Evolutionary conservation across 2,797 vertebrate genomes (phyloP).

Genomic region (Propithecus deckenii): DNA sequence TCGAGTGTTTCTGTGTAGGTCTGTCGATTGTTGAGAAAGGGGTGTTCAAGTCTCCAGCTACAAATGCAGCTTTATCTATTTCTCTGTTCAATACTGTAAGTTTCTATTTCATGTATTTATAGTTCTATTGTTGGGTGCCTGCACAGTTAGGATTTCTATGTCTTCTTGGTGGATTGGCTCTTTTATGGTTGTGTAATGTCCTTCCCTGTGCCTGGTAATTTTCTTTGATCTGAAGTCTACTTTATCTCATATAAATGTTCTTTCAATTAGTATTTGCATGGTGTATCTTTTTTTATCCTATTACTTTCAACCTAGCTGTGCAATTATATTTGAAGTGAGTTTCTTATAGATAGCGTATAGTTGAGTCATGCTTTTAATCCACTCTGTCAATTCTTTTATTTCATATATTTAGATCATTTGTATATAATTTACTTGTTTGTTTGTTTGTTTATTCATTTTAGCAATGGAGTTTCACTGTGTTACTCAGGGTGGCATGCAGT

Average conservation of each 20-base stretch:
- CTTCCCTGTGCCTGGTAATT: not conserved
- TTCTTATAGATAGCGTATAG: not conserved
- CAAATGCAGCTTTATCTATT: not conserved
- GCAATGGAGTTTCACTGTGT: not conserved
- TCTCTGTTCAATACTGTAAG: not conserved
- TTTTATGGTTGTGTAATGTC: not conserved
- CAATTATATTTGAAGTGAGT: not conserved
- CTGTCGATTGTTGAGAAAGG: not conserved
- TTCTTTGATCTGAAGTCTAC: not conserved
- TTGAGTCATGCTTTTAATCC: not conserved
- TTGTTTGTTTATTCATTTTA: not conserved
- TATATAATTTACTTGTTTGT: not conserved
- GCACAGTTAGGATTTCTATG: not conserved
- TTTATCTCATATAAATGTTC: not conserved
- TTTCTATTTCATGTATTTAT: not conserved
- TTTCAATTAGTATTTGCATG: not conserved
- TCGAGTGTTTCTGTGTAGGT: not conserved
- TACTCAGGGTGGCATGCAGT: not conserved
- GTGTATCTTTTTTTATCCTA: not conserved
- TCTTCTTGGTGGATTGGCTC: not conserved
- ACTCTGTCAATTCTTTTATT: not conserved
- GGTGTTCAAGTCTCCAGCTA: not conserved
- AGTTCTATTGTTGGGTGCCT: not conserved
- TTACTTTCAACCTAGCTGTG: not conserved
- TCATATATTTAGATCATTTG: not conserved